Evolutionary conservation across 2,797 vertebrate genomes (phyloP), one percentile per base, ranked within the genome.

Genomic region (Uromys caudimaculatus): DNA sequence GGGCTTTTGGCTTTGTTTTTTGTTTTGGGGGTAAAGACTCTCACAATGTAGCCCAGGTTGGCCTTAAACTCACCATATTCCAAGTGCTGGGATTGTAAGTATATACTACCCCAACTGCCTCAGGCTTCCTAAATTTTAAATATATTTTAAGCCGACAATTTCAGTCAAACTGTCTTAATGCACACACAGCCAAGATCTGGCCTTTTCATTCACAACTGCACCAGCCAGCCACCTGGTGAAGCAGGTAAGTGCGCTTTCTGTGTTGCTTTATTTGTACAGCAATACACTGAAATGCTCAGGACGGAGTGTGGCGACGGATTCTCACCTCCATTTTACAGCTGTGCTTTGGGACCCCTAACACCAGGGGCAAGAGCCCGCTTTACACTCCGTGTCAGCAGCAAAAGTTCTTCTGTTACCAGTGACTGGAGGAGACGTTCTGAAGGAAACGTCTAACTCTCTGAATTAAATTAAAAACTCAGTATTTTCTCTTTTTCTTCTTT

Each of bases 301-400:
- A n/a, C 32, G 24, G 35, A 50, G 35, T 16, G 44, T 60, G 87
- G 54, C 27, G 24, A 93, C 94, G 88, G 60, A 96, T 95, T 96
- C 95, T 97, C 90, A 93, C 78, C 50, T 93, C 60, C 10, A 58
- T 71, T 96, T 90, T 69, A 95, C 77, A 90, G 41, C 14, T 90
- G 32, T 35, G 38, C 32, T 88, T 52, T 90, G 38, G 29, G 58
- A 38, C 6, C 52, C 17, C 78, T 29, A 29, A 79, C 52, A 38
- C 92, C 67, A 94, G 29, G 93, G 73, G 44, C 54, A 94, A 92
- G 93, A 12, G 54, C 32, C 35, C 35, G 71, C 38, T 82, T 79
- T 50, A 92, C 21, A 73, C 27, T 92, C 27, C 71, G 71, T 14
- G 75, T 96, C 77, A 85, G n/a, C 35, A 13, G 41, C 83, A 84